These are phyloP conservation scores for Sipha flava DNA, from an alignment of 1,140 invertebrate genomes.

Conservation along the genomic window DNA sequence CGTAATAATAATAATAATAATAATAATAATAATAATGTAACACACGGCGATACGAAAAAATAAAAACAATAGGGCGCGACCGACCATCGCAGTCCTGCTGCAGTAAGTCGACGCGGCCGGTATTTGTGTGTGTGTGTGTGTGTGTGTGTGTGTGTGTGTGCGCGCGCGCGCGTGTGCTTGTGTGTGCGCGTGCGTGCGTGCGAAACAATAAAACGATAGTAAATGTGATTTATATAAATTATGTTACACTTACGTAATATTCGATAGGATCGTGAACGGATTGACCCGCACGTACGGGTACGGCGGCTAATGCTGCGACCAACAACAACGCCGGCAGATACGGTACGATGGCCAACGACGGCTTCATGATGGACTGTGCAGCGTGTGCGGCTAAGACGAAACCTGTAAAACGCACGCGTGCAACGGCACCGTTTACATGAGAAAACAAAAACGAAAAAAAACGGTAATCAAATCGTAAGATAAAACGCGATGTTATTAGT, in stretches of 20 bases:
- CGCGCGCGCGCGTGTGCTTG: no score
- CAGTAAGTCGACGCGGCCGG: not conserved
- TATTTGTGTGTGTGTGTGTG: no score
- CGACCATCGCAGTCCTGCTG: not conserved
- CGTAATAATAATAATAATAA: not conserved
- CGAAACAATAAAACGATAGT: not conserved
- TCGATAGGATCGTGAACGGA: slow-evolving; percentile 29
- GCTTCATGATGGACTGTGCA: not conserved
- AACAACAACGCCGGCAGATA: not conserved
- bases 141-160: no score
- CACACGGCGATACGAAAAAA: no score
- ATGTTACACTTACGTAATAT: slow-evolving; percentile 35
- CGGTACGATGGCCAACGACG: not conserved
- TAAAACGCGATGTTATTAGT: not conserved
- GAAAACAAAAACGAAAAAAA: no score
- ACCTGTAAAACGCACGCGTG: not conserved
- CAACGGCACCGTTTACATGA: not conserved
- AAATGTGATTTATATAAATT: not conserved
- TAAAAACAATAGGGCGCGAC: not conserved
- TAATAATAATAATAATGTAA: no score
- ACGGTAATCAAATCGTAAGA: no score
- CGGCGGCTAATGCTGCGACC: not conserved
- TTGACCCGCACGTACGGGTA: not conserved
- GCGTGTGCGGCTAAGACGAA: no score
- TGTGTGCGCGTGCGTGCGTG: no score